These are phyloP conservation scores for Lepidothrix coronata DNA, from an alignment of 2,113 vertebrate genomes.

Conservation along the genomic window DNA sequence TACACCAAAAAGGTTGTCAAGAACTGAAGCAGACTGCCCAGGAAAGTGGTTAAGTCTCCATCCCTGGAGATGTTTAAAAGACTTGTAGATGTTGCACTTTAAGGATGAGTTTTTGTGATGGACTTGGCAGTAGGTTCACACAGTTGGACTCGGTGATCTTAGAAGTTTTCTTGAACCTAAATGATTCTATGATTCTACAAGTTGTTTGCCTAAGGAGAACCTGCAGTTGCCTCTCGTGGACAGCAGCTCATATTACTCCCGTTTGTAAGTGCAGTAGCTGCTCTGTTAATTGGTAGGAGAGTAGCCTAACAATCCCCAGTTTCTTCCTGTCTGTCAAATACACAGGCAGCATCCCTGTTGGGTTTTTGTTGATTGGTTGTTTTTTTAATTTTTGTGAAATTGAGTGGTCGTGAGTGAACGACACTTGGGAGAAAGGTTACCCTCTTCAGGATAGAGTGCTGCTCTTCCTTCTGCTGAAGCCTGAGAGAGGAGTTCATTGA, in stretches of 20 bases:
- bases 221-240: background rate
- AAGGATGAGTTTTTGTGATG: background rate
- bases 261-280: background rate
- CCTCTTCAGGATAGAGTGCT: background rate
- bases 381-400: background rate
- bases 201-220: background rate
- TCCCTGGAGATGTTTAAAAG: background rate
- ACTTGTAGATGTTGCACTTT: background rate
- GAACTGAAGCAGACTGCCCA: background rate
- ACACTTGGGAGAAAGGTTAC: background rate
- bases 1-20: background rate
- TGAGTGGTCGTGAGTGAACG: background rate
- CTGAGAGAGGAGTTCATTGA: conserved; percentile 6
- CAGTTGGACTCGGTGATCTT: background rate
- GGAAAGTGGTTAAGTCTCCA: background rate
- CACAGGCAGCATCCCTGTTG: background rate
- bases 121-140: background rate
- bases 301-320: background rate
- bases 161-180: background rate
- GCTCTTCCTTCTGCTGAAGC: background rate
- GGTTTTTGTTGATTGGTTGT: background rate
- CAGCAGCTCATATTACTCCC: background rate
- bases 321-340: background rate
- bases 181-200: background rate
- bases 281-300: background rate